Conservation (phyloP, 2,113 vertebrate species). For the Caracal caracal region DNA sequence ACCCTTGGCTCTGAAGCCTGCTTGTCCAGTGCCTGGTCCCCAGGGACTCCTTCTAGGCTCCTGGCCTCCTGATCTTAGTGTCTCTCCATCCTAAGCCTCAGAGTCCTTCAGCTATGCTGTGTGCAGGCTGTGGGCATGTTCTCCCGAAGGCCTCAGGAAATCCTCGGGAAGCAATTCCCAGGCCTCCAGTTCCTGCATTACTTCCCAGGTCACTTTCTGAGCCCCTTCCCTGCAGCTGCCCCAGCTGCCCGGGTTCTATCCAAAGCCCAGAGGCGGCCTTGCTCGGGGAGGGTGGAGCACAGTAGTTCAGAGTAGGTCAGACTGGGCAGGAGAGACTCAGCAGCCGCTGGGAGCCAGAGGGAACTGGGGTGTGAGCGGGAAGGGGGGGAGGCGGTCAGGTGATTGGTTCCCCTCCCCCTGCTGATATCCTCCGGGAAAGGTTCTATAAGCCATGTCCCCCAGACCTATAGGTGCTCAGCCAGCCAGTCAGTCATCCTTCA, state of each 20-base stretch:
- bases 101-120: background rate
- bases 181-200: conserved; percentile 84
- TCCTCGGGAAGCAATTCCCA: conserved; percentile 84
- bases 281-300: background rate
- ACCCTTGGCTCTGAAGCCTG: background rate
- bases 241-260: background rate
- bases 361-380: background rate
- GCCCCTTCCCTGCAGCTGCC: background rate
- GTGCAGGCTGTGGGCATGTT: background rate
- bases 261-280: background rate
- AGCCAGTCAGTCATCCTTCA: background rate
- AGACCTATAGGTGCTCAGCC: background rate
- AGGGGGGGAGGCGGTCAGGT: background rate
- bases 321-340: background rate
- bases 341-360: background rate
- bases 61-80: background rate
- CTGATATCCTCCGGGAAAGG: background rate
- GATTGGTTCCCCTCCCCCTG: background rate
- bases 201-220: conserved; percentile 70
- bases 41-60: background rate
- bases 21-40: too few relatives aligned
- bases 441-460: background rate
- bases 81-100: background rate
- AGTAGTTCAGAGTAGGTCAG: background rate
- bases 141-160: conserved; percentile 79